Evolutionary conservation across 2,888 invertebrate species (phyloP).

Genomic region (Sialis lutaria): DNA sequence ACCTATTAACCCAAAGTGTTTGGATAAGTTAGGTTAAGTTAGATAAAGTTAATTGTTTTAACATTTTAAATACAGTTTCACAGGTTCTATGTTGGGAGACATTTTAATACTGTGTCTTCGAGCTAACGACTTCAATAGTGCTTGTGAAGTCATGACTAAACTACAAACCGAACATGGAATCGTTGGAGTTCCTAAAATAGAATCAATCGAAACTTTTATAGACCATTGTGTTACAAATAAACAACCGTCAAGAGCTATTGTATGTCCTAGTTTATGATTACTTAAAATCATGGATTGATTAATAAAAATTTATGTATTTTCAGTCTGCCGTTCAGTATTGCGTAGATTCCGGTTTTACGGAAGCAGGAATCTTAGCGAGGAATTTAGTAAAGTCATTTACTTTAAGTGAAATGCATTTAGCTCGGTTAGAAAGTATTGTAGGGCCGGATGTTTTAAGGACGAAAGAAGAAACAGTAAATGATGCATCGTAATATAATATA

Average conservation of each 20-base stretch:
- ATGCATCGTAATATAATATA: too few species aligned
- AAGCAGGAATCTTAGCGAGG: conserved; percentile 25
- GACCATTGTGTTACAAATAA: conserved; percentile 34
- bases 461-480: too few species aligned
- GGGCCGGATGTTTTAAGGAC: conserved; percentile 20
- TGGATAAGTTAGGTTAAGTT: too few species aligned
- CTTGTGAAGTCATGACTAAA: conserved; percentile 30
- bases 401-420: conserved; percentile 28
- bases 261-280: conserved; percentile 17
- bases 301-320: conserved; percentile 12
- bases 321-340: conserved; percentile 38
- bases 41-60: too few species aligned
- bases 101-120: conserved; percentile 31
- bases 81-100: conserved; percentile 41
- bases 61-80: conserved; percentile 25
- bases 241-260: conserved; percentile 31
- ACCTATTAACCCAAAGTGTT: too few species aligned
- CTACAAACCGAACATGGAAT: conserved; percentile 31
- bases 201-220: conserved; percentile 30
- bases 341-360: conserved; percentile 33
- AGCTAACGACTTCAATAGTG: conserved; percentile 32
- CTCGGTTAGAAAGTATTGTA: conserved; percentile 29
- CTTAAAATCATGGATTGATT: background rate
- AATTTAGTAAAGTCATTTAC: conserved; percentile 23
- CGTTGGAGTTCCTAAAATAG: conserved; percentile 34